Base-by-base conservation (phyloP, 1,140 invertebrate genomes). In the Parasteatoda tepidariorum region DNA sequence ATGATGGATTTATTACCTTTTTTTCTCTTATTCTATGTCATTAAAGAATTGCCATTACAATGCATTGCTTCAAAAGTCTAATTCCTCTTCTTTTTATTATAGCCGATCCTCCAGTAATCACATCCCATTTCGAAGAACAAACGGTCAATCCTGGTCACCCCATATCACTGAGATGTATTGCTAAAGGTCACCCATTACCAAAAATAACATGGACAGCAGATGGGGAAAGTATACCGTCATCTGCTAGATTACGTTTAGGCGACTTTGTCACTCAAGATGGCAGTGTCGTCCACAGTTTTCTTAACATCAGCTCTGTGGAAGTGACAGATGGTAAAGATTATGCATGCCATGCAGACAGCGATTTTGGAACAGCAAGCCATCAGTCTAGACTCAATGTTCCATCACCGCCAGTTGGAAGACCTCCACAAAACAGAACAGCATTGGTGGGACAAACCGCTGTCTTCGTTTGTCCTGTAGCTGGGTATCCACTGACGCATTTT, bases 271-370 rank as follows among this genome's bases (percentile, higher is more conserved):
- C 86, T 2, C 76, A 84, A 30, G 85, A 86, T 55, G 84, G 84
- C 22, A 94, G 95, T 87, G 95, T 98, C 55, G 94, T 96, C 31
- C 93, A 96, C 86, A 95, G 94, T 89, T 94, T 95, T 88, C 91
- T 97, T 82, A 97, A 97, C 90, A 94, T 97, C 85, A 93, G 94
- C 33, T 59, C 83, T 34, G 84, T 73, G 0, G 81, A 83, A 54
- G 62, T 76, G 38, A 95, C 95, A 89, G 89, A 87, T 61, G 85
- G 86, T 11, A 86, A 86, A 6, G 85, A 86, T 31, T 86, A 86
- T 38, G 85, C 86, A 0, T 87, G 86, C 57, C 41, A 74, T 13
- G 86, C 87, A 0, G 59, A 79, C 18, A 87, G 85, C 31, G 84
- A 84, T 31, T 85, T 79, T 18, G 86, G 85, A n/a, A 38, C 34